Conservation (phyloP, 1,140 invertebrate species). For the Aphelenchoides fujianensis region DNA sequence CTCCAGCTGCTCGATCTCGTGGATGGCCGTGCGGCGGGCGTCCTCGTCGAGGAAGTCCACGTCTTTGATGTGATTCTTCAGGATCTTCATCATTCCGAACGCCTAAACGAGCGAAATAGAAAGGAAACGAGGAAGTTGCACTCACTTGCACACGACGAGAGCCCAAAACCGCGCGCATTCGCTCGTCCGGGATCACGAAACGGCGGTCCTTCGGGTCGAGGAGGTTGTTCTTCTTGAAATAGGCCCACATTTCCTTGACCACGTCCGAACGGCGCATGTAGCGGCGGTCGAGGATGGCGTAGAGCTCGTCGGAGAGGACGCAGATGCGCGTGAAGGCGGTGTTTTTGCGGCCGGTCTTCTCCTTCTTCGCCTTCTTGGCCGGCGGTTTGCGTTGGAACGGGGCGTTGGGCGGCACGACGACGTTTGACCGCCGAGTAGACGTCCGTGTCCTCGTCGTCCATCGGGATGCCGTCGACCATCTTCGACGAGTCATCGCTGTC, state of each 20-base stretch:
- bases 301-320: constrained; percentile 38
- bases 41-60: constrained; percentile 29
- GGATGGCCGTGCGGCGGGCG: constrained; percentile 14
- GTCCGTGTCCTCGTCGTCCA: constrained; percentile 27
- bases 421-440: neutral
- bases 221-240: constrained; percentile 33
- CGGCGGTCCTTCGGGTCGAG: constrained; percentile 40
- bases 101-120: constrained; percentile 16
- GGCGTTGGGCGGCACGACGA: constrained; percentile 13
- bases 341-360: neutral
- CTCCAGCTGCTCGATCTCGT: constrained; percentile 10
- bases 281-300: constrained; percentile 24
- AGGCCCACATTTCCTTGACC: constrained; percentile 39
- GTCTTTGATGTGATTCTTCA: constrained; percentile 36
- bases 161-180: constrained; percentile 25
- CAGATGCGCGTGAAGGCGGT: constrained; percentile 26
- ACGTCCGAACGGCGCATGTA: constrained; percentile 44
- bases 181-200: constrained; percentile 38
- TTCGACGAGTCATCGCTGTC: neutral
- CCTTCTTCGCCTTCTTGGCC: constrained; percentile 5
- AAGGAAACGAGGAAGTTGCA: neutral
- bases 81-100: constrained; percentile 35
- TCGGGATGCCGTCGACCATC: neutral
- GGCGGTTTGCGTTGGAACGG: constrained; percentile 3
- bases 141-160: constrained; percentile 16